phyloP scores from a whole-genome alignment of 2,113 vertebrate species.

The Cichladusa arquata region DNA sequence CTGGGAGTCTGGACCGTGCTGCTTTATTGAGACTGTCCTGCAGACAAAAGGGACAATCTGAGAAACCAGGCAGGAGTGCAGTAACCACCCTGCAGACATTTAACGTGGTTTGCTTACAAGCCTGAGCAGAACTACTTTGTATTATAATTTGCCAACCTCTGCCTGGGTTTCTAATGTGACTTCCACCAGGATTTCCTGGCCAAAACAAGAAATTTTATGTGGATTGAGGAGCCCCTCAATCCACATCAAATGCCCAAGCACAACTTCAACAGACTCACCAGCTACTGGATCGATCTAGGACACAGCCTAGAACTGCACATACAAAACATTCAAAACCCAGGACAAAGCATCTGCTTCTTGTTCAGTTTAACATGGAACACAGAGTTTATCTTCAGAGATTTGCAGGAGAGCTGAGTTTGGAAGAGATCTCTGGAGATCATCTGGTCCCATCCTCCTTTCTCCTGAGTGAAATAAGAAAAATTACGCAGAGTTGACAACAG shows the following conservation, averaged over 20 bases:
- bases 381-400: not conserved
- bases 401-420: not conserved
- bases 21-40: not conserved
- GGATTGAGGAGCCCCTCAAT: not conserved
- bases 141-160: not conserved
- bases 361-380: not conserved
- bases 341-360: not conserved
- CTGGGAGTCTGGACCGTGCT: not conserved
- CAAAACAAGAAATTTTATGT: not conserved
- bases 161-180: not conserved
- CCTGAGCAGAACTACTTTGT: not conserved
- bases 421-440: not conserved
- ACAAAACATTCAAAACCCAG: not conserved
- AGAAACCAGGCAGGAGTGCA: not conserved
- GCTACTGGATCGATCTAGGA: not conserved
- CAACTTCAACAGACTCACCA: not conserved
- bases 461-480: not conserved
- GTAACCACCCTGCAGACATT: not conserved
- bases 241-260: not conserved
- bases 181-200: not conserved
- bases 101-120: not conserved
- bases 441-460: not conserved
- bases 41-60: not conserved
- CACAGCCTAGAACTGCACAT: accelerated
- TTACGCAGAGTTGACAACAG: not conserved